Percentiles rank a stretch among this genome's conserved stretches.
These are phyloP conservation scores for Acromyrmex echinatior DNA, from an alignment of 1,140 invertebrate species.

Conservation along the genomic window DNA sequence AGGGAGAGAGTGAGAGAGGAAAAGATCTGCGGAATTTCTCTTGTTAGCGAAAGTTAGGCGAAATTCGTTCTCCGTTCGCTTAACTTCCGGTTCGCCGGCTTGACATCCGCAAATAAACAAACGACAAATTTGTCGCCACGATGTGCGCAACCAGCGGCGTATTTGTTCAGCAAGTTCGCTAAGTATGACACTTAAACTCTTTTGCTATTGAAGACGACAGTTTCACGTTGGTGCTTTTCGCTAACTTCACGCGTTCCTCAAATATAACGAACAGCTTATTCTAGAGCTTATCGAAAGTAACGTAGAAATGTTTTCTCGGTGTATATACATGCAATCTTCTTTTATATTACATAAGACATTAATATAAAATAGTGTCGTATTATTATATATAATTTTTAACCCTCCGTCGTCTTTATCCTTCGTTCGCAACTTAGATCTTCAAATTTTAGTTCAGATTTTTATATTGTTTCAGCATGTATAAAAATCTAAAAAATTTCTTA, in stretches of 20 bases:
- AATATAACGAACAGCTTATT: conserved; percentile 34
- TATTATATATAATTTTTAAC: not conserved
- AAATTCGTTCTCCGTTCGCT: conserved; percentile 48
- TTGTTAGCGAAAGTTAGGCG: conserved; percentile 51
- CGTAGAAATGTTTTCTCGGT: not conserved
- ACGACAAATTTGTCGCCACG: conserved; percentile 38
- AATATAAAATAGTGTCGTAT: not conserved
- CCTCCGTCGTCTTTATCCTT: too few species aligned
- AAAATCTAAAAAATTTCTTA: too few species aligned
- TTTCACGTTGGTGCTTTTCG: conserved; percentile 14
- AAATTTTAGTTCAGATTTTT: too few species aligned
- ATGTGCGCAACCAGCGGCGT: conserved; percentile 38
- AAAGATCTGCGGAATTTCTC: conserved; percentile 34
- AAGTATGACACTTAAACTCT: conserved; percentile 56
- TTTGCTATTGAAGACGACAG: conserved; percentile 41
- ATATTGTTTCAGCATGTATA: too few species aligned
- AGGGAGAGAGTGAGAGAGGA: conserved; percentile 19
- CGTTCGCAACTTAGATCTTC: too few species aligned
- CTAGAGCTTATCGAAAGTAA: conserved; percentile 5
- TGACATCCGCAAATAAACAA: conserved; percentile 52
- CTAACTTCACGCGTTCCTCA: conserved; percentile 32
- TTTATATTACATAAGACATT: not conserved
- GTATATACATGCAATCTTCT: not conserved
- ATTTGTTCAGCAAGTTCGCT: conserved; percentile 49
- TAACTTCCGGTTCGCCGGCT: conserved; percentile 39